These are phyloP conservation scores for Caradrina clavipalpis DNA, from an alignment of 2,888 invertebrate species.

Conservation along the genomic window DNA sequence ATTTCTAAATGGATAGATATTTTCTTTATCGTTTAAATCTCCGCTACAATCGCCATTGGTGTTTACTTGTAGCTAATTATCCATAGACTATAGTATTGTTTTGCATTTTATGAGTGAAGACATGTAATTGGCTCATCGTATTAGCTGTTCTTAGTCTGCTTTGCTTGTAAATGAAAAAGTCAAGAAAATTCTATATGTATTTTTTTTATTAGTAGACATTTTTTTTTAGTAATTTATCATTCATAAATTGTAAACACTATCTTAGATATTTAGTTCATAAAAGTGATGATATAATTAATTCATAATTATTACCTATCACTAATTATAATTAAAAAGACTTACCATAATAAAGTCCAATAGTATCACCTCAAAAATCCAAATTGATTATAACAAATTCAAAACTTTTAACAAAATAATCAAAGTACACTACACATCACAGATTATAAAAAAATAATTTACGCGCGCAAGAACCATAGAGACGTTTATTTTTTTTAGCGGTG, in stretches of 20 bases:
- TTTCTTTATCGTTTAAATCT: too few relatives aligned
- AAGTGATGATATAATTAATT: neutral
- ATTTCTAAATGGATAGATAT: too few relatives aligned
- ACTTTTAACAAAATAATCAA: constrained; percentile 54
- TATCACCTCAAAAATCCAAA: constrained; percentile 61
- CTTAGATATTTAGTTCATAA: neutral
- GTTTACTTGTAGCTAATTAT: too few relatives aligned
- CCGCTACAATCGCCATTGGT: too few relatives aligned
- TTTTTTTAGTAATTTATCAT: too few relatives aligned
- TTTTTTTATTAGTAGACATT: too few relatives aligned
- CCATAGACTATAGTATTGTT: too few relatives aligned
- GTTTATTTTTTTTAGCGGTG: constrained; percentile 54
- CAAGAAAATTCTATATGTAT: too few relatives aligned
- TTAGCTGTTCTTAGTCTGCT: too few relatives aligned
- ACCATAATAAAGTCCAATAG: constrained; percentile 65
- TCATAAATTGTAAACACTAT: neutral
- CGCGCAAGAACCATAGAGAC: constrained; percentile 61
- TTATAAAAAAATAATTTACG: constrained; percentile 57
- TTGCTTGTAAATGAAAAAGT: too few relatives aligned
- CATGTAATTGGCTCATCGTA: too few relatives aligned
- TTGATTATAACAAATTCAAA: constrained; percentile 60
- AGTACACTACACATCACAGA: constrained; percentile 64
- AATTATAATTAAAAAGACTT: constrained; percentile 30
- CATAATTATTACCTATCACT: neutral
- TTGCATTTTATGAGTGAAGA: too few relatives aligned